Base-by-base conservation (phyloP, 2,888 invertebrate genomes). In the Ormia ochracea region DNA sequence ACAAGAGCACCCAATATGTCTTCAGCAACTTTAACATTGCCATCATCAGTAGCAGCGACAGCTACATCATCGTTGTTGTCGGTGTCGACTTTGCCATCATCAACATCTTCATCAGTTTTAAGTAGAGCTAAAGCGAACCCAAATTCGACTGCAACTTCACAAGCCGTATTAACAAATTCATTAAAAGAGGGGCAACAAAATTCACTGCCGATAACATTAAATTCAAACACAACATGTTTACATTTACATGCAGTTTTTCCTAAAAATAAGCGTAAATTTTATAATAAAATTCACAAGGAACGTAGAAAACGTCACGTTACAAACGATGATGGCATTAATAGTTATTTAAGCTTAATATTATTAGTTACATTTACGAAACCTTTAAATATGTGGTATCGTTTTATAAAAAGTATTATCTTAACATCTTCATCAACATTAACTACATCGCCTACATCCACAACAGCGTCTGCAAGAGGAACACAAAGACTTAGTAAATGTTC, bases 191-290 rank as follows among this genome's bases (percentile, higher is more conserved):
- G n/a, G 28, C 56, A 56, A 48, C 50, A 68, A 14, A 50, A 10
- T 45, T 17, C 41, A 61, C 72, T 58, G 41, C 56, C 48, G 58
- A 66, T 58, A 48, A 50, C 58, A 58, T 31, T 58, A 56, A 72
- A 61, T 72, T 52, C 61, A 54, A 52, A 73, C 45, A 73, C 73
- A 61, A 63, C 80, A 76, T 80, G 69, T 69, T 58, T 74, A 74
- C 74, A 80, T 75, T 80, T 80, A 73, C 80, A 80, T 76, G 76
- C 76, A 80, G 68, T 80, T 73, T 80, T 68, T 80, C 76, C 80
- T 76, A 80, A 80, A 80, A 80, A 80, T 70, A 77, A 77, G 56
- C 76, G 76, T 70, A 77, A 77, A 77, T 77, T 52, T 70, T 63
- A 56, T 76, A 63, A 76, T 70, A 77, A 63, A 77, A 77, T 77